A percentile compares a stretch with the other conserved stretches of the same genome.
phyloP scores from a whole-genome alignment of 2,797 vertebrate species.

The Cynopterus sphinx region DNA sequence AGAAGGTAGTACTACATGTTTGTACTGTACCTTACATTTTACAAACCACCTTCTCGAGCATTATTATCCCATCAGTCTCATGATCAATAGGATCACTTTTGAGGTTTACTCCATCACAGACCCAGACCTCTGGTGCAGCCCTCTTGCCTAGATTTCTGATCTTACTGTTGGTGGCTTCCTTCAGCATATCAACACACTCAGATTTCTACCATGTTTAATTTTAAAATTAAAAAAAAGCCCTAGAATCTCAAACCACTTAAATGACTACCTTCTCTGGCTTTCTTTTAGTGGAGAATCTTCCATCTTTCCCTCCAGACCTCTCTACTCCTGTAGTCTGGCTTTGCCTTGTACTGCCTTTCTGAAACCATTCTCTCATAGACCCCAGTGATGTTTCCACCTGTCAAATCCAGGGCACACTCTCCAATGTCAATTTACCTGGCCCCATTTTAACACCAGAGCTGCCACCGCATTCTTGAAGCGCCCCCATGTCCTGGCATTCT shows the following conservation, averaged over 20 bases:
- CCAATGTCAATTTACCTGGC: neutral
- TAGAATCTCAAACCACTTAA: conserved; percentile 28
- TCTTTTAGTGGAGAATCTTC: neutral
- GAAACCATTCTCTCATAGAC: neutral
- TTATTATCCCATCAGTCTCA: neutral
- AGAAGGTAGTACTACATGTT: neutral
- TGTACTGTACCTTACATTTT: neutral
- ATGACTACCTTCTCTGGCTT: neutral
- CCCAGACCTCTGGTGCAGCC: neutral
- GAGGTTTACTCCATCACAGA: neutral
- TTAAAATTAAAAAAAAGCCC: conserved; percentile 44
- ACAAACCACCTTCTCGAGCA: neutral
- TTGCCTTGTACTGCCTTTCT: neutral
- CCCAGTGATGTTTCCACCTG: neutral
- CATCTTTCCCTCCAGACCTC: neutral
- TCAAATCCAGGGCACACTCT: neutral
- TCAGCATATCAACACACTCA: neutral
- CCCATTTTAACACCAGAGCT: neutral
- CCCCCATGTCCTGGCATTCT: neutral
- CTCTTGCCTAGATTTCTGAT: neutral
- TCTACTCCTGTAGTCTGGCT: neutral
- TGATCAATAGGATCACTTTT: neutral
- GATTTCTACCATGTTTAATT: conserved; percentile 52
- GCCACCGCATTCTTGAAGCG: neutral
- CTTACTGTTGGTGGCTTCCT: neutral